Evolutionary conservation across 2,888 invertebrate species (phyloP), one percentile per base, ranked within the genome.

Genomic region (Cheilosia pagana): DNA sequence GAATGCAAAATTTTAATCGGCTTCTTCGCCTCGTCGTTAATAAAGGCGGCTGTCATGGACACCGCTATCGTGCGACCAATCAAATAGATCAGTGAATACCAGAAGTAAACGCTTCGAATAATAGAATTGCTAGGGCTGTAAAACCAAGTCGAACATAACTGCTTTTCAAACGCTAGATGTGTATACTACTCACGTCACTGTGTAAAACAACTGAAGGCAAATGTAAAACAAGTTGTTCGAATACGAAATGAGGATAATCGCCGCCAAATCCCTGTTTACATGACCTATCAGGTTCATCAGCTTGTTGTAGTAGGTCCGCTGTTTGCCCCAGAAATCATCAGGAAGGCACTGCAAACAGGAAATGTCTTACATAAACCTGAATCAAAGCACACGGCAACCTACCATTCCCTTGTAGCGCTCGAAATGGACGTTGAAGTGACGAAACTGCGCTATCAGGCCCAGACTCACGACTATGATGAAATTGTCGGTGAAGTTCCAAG

Each of bases 401-500:
- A 88, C 88, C 82, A 86, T 57, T 50, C 86, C 85, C 65, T 78
- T 82, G 50, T 67, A 87, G 2, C 75, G 60, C 7, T 67, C 48
- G 16, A 88, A 77, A 39, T 41, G 86, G 70, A 16, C 81, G 77
- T 95, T 94, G 21, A 94, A 89, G 88, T 94, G 93, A 57, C 92
- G 92, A 87, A 95, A 95, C 53, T 94, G 92, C 2, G 94, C 93
- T 0, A 94, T 91, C 25, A 95, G 89, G 0, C 94, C 94, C 88
- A 94, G 92, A 88, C 95, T 95, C 43, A 95, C 92, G 14, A 95
- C 89, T 82, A 95, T 95, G 10, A 95, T 94, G 74, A 95, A 93
- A 79, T 95, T 90, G 88, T 95, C 95, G 88, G 94, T 94, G 77
- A 94, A 95, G 88, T 94, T 95, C 95, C 95, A 95, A 1, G 94